A percentile compares a stretch with the other conserved stretches of the same genome.
Evolutionary conservation across 2,888 invertebrate species (phyloP).

Genomic region (Ornithoptera priamus): DNA sequence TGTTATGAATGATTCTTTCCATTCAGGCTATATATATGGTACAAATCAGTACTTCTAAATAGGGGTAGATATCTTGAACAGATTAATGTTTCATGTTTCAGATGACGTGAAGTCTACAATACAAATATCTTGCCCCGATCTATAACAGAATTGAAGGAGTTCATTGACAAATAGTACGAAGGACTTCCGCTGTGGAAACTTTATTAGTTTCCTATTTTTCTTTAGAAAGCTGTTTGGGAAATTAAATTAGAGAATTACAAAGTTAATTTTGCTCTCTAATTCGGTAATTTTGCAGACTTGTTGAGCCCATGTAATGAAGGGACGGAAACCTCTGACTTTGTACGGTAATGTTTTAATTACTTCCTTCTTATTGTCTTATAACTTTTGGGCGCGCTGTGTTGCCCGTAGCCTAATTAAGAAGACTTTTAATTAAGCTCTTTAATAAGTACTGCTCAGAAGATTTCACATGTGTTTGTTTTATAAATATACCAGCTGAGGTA

Average conservation of each 20-base stretch:
- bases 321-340: constrained; percentile 55
- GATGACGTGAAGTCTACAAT: no score
- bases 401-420: constrained; percentile 56
- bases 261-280: constrained; percentile 29
- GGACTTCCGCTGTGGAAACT: background rate
- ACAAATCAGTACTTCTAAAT: no score
- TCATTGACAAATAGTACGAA: background rate
- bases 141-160: no score
- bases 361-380: constrained; percentile 60
- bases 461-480: constrained; percentile 39
- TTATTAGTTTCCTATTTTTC: constrained; percentile 20
- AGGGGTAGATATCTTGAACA: no score
- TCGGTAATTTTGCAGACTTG: constrained; percentile 48
- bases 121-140: no score
- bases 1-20: no score
- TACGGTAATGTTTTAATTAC: constrained; percentile 69
- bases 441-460: constrained; percentile 42
- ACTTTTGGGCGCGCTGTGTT: constrained; percentile 52
- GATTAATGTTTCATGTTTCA: no score
- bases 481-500: constrained; percentile 28
- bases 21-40: no score
- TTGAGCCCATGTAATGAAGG: constrained; percentile 51
- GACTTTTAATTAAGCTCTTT: constrained; percentile 62
- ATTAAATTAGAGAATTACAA: constrained; percentile 32
- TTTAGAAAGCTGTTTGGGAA: constrained; percentile 8